Conservation (phyloP, 1,140 invertebrate species). For the Heliconius congener region DNA sequence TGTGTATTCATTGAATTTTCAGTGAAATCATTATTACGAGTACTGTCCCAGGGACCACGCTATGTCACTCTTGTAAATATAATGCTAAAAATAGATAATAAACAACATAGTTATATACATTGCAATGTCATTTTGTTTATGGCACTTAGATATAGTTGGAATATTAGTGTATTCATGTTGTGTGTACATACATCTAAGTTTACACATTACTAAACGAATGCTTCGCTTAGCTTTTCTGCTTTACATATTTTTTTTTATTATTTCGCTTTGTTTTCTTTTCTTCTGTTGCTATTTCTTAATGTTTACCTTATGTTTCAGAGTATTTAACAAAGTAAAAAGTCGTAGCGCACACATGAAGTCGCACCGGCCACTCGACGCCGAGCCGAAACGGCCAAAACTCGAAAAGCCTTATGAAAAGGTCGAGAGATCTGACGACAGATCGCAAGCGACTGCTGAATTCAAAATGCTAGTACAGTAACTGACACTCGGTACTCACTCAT, state of each 20-base stretch:
- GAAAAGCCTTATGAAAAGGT: conserved; percentile 82
- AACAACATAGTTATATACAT: conserved; percentile 51
- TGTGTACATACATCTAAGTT: conserved; percentile 59
- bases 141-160: conserved; percentile 54
- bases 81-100: conserved; percentile 20
- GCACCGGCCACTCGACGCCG: conserved; percentile 90
- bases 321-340: conserved; percentile 98
- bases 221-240: conserved; percentile 56
- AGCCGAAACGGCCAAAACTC: conserved; percentile 81
- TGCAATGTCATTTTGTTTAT: conserved; percentile 60
- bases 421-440: conserved; percentile 74
- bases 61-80: conserved; percentile 55
- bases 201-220: conserved; percentile 55
- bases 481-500: conserved; percentile 53
- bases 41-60: conserved; percentile 53
- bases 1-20: conserved; percentile 3
- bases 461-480: conserved; percentile 63
- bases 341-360: conserved; percentile 99
- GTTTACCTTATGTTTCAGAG: conserved; percentile 86
- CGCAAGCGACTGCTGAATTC: conserved; percentile 71
- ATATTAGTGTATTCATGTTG: conserved; percentile 58
- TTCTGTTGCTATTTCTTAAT: conserved; percentile 71
- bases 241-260: conserved; percentile 34
- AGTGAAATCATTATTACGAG: conserved; percentile 13
- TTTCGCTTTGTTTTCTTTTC: conserved; percentile 57